Evolutionary conservation across 2,888 invertebrate species (phyloP), one percentile per base, ranked within the genome.

Genomic region (Athrips mouffetella): DNA sequence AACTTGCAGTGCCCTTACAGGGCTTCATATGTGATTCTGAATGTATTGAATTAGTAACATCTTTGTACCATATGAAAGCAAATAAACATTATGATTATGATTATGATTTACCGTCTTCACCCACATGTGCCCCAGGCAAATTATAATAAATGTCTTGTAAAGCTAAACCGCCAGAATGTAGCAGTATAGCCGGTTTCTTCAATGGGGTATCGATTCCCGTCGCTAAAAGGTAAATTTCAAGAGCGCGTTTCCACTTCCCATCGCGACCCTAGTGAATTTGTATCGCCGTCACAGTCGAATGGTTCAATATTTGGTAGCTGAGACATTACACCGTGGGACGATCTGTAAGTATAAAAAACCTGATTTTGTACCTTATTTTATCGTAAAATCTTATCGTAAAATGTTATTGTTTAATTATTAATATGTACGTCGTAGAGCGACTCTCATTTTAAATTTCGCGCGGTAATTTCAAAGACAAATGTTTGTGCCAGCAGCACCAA

Each of bases 81-180:
- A n/a, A n/a, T n/a, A n/a, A n/a, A n/a, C n/a, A n/a, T n/a, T n/a
- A n/a, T n/a, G n/a, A n/a, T n/a, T n/a, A n/a, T n/a, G n/a, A n/a
- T n/a, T n/a, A n/a, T n/a, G n/a, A n/a, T n/a, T n/a, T 3, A 8
- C 7, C 7, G 4, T 4, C 8, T 7, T 25, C 25, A 41, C 45
- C 50, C 10, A 39, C 50, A 42, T 15, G 48, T 29, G 55, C 62
- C 7, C 53, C 55, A 3, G 63, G 65, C 16, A 62, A 40, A 48
- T 62, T 67, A 39, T 57, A 62, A 53, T 47, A 62, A 29, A 65
- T 60, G 42, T 65, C 64, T 51, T 66, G 67, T 1, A 66, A 48
- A 10, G 42, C 48, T 18, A 23, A 13, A 15, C 64, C 64, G 0
- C 62, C 64, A 6, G 59, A 37, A 7, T 53, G 51, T 27, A 65